These are phyloP conservation scores for Trissoscelio sp. DNA, from an alignment of 2,888 invertebrate species.

Conservation along the genomic window DNA sequence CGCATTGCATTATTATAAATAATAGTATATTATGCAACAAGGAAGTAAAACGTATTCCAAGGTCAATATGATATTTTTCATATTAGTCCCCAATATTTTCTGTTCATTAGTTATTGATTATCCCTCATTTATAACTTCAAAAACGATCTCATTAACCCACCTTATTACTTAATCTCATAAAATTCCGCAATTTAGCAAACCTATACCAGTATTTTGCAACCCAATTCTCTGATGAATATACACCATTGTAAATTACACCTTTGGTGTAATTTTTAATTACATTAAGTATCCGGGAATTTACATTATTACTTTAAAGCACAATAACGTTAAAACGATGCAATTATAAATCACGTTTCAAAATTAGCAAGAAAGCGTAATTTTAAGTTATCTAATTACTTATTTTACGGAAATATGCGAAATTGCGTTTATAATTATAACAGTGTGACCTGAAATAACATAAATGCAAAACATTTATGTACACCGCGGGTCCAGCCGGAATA, in stretches of 20 bases:
- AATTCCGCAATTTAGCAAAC: too few species aligned
- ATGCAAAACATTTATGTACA: conserved; percentile 9
- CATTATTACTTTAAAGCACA: conserved; percentile 13
- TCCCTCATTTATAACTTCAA: too few species aligned
- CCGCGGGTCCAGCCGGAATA: background rate
- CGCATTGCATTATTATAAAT: too few species aligned
- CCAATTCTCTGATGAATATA: too few species aligned
- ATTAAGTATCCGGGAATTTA: conserved; percentile 9
- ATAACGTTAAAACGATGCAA: conserved; percentile 7
- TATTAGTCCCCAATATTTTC: too few species aligned
- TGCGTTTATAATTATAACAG: conserved; percentile 21
- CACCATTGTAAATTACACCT: background rate
- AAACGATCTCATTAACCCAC: too few species aligned
- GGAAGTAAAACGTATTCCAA: too few species aligned
- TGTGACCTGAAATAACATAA: conserved; percentile 4
- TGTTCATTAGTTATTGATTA: too few species aligned
- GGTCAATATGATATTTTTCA: too few species aligned
- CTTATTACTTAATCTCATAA: too few species aligned
- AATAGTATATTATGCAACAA: too few species aligned
- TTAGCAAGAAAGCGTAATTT: conserved; percentile 25
- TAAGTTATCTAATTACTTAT: conserved; percentile 36
- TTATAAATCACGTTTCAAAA: conserved; percentile 21
- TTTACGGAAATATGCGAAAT: conserved; percentile 5
- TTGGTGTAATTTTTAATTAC: conserved; percentile 7
- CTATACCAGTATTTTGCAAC: too few species aligned